phyloP scores from a whole-genome alignment of 1,140 invertebrate species.

The Euborellia annulipes region DNA sequence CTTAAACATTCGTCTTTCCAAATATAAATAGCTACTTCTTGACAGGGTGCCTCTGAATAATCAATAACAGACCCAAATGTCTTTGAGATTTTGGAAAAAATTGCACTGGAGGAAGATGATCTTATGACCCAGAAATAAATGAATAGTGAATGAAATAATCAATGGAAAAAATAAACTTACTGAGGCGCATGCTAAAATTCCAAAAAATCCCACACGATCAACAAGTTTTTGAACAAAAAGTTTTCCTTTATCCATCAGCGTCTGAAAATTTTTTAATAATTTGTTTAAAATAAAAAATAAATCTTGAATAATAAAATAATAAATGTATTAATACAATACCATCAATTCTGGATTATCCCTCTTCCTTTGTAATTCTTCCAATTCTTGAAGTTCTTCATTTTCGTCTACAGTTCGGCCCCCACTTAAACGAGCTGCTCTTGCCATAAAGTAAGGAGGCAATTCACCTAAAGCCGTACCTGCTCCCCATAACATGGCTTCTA shows the following conservation, averaged over 20 bases:
- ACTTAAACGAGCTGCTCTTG: slow-evolving; percentile 72
- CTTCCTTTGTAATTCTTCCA: slow-evolving; percentile 53
- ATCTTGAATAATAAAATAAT: slow-evolving; percentile 3
- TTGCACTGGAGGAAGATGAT: no score
- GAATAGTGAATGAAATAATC: no score
- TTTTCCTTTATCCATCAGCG: slow-evolving; percentile 62
- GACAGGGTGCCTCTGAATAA: no score
- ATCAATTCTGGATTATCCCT: slow-evolving; percentile 30
- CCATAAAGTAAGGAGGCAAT: slow-evolving; percentile 79
- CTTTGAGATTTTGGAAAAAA: no score
- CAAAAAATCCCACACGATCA: slow-evolving; percentile 89
- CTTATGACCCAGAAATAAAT: no score
- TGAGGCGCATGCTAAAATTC: slow-evolving; percentile 93
- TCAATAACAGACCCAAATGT: no score
- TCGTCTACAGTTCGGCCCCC: slow-evolving; percentile 40
- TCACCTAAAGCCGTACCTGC: slow-evolving; percentile 94
- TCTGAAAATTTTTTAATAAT: slow-evolving; percentile 28
- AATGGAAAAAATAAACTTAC: no score
- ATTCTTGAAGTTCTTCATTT: slow-evolving; percentile 62
- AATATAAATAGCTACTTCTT: no score
- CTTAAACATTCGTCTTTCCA: no score
- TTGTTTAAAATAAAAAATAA: neutral
- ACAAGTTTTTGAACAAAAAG: slow-evolving; percentile 82
- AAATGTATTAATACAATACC: slow-evolving; percentile 1
- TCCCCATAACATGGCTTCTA: slow-evolving; percentile 97